phyloP scores from a whole-genome alignment of 2,113 vertebrate genomes.

The Tretioscincus oriximinensis region DNA sequence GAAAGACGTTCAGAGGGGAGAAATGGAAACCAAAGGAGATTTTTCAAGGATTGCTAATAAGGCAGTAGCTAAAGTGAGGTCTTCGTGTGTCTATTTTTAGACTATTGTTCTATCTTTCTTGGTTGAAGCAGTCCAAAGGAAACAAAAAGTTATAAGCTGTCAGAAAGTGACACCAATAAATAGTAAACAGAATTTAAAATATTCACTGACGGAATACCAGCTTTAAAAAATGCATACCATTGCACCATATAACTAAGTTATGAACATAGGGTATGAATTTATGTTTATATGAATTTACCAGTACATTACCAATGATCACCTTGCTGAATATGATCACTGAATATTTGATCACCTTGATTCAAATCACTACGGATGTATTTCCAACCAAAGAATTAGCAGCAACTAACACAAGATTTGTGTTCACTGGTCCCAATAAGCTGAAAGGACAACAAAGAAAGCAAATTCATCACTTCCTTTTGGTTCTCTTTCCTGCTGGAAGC shows the following conservation, averaged over 20 bases:
- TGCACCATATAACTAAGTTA: neutral
- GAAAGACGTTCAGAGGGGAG: fast-evolving
- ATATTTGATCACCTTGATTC: too few relatives aligned
- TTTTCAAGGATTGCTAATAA: neutral
- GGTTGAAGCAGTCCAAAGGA: neutral
- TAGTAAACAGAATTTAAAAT: neutral
- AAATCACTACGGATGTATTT: too few relatives aligned
- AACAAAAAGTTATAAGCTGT: neutral
- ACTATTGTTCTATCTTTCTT: neutral
- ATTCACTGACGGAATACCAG: neutral
- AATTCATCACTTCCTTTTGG: too few relatives aligned
- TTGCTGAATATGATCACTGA: too few relatives aligned
- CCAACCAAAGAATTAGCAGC: too few relatives aligned
- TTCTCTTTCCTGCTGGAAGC: too few relatives aligned
- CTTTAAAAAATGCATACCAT: neutral
- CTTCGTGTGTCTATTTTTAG: neutral
- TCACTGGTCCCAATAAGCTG: too few relatives aligned
- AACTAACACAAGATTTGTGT: too few relatives aligned
- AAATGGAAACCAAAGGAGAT: neutral
- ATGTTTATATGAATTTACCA: too few relatives aligned
- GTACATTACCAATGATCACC: too few relatives aligned
- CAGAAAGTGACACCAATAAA: neutral
- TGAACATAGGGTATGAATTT: too few relatives aligned
- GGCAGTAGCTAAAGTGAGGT: neutral
- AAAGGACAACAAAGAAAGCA: too few relatives aligned